phyloP scores from a whole-genome alignment of 2,113 vertebrate species.

The Puma concolor region DNA sequence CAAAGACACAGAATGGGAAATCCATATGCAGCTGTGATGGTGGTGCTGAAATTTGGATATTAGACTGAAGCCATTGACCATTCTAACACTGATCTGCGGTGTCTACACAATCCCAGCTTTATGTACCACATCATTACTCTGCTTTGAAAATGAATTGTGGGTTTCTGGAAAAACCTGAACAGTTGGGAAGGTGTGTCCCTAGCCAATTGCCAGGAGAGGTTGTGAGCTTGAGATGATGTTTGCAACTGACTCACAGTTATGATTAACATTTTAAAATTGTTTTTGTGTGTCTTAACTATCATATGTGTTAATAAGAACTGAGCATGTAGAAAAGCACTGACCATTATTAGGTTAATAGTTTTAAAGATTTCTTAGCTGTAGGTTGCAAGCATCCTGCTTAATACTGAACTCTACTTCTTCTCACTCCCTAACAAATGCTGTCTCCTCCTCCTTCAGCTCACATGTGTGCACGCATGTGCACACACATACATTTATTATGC shows the following conservation, averaged over 20 bases:
- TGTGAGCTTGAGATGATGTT: constrained; percentile 62
- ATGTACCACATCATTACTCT: constrained; percentile 42
- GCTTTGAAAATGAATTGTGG: constrained; percentile 22
- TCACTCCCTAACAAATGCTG: background rate
- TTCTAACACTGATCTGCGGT: background rate
- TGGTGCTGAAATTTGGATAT: background rate
- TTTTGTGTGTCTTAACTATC: constrained; percentile 80
- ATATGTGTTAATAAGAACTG: constrained; percentile 74
- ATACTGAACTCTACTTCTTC: background rate
- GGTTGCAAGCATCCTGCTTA: constrained; percentile 44
- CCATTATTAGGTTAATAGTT: constrained; percentile 70
- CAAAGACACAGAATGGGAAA: background rate
- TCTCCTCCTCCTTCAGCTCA: background rate
- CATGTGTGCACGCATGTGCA: rapidly evolving
- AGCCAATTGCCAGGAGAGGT: constrained; percentile 49
- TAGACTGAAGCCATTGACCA: background rate
- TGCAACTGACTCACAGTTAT: constrained; percentile 68
- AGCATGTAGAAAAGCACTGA: background rate
- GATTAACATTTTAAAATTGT: constrained; percentile 78
- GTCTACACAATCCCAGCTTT: background rate
- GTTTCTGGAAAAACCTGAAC: constrained; percentile 56
- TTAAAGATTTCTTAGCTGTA: constrained; percentile 74
- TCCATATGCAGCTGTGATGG: background rate
- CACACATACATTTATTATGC: background rate
- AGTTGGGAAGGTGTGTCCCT: constrained; percentile 30